Evolutionary conservation across 2,888 invertebrate genomes (phyloP).

Genomic region (Protodeltote pygarga): DNA sequence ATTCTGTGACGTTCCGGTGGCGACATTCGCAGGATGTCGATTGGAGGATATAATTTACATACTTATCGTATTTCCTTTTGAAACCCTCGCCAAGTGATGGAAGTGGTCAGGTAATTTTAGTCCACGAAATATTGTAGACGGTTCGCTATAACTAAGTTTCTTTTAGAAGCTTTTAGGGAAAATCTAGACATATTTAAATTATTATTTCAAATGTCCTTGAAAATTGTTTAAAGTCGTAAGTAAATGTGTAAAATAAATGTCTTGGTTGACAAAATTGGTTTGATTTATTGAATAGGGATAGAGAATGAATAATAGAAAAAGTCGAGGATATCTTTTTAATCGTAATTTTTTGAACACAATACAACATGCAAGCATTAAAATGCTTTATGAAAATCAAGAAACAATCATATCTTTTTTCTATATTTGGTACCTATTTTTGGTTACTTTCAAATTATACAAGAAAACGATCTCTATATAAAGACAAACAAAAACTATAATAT

Average conservation of each 20-base stretch:
- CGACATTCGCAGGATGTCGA: not conserved
- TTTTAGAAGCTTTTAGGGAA: constrained; percentile 1
- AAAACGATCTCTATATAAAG: constrained; percentile 83
- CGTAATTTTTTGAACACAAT: constrained; percentile 87
- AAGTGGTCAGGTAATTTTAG: not conserved
- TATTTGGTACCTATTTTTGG: constrained; percentile 87
- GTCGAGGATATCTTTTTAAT: constrained; percentile 81
- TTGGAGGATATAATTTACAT: not conserved
- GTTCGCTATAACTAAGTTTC: constrained; percentile 4
- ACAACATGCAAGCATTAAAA: constrained; percentile 87
- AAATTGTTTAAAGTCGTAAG: constrained; percentile 28
- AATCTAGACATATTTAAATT: constrained; percentile 10
- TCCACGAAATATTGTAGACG: not conserved
- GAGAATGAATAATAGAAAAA: constrained; percentile 47
- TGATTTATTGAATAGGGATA: not conserved
- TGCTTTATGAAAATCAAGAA: constrained; percentile 85
- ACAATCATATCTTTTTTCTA: constrained; percentile 83
- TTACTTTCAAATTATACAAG: constrained; percentile 83
- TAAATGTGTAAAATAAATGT: constrained; percentile 34
- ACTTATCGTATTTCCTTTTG: not conserved
- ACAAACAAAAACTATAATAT: constrained; percentile 85
- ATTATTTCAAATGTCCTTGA: constrained; percentile 9
- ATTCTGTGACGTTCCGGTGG: constrained; percentile 1
- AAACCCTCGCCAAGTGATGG: not conserved
- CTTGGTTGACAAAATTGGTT: constrained; percentile 31